Conservation (phyloP, 2,888 invertebrate species). For the Hirtodrosophila trivittata region DNA sequence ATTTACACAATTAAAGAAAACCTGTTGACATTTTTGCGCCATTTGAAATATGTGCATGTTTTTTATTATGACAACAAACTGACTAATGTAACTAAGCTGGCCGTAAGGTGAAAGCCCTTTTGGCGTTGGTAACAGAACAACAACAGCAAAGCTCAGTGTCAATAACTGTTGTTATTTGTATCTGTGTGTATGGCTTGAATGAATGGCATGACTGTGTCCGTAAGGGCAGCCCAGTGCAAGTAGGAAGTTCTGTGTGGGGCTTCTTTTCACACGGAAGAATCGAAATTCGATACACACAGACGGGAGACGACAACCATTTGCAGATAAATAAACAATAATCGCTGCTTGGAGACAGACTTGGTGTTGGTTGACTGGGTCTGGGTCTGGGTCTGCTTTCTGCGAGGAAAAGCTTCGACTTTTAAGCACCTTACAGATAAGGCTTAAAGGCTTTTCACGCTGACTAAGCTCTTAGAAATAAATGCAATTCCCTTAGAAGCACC, state of each 20-base stretch:
- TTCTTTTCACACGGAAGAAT: constrained; percentile 60
- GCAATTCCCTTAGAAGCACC: background rate
- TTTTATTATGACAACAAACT: constrained; percentile 50
- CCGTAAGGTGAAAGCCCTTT: constrained; percentile 70
- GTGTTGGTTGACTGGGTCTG: too few relatives aligned
- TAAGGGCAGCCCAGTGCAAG: constrained; percentile 16
- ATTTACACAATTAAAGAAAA: constrained; percentile 58
- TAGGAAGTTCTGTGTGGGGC: constrained; percentile 49
- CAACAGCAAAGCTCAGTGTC: constrained; percentile 46
- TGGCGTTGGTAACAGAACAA: constrained; percentile 25
- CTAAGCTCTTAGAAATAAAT: too few relatives aligned
- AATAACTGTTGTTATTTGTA: constrained; percentile 60
- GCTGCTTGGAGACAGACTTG: constrained; percentile 23
- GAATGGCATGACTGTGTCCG: constrained; percentile 8
- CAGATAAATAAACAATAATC: constrained; percentile 56
- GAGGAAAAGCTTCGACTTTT: background rate
- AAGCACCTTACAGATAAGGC: background rate
- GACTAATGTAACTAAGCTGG: constrained; percentile 8
- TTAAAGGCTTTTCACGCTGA: background rate
- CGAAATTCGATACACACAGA: constrained; percentile 54
- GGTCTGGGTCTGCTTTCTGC: too few relatives aligned
- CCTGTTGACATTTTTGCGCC: constrained; percentile 57
- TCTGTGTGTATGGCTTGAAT: constrained; percentile 10
- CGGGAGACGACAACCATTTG: constrained; percentile 25
- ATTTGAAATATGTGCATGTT: constrained; percentile 31